phyloP scores from a whole-genome alignment of 2,888 invertebrate genomes.

The Aphelenchoides bicaudatus region DNA sequence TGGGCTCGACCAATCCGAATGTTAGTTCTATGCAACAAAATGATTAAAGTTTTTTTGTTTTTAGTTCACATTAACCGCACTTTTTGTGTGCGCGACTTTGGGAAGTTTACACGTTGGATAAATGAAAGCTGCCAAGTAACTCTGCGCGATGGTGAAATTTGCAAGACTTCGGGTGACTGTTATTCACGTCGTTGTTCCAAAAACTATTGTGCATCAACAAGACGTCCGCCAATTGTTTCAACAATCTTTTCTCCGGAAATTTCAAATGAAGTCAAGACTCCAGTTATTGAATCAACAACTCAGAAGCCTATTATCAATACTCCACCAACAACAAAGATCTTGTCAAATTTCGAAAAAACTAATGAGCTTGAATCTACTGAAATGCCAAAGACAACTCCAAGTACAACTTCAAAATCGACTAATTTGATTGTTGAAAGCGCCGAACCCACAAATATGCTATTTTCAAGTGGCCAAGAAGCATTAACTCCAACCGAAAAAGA shows the following conservation, averaged over 20 bases:
- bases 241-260: not conserved
- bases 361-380: too few species aligned
- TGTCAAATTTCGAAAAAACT: too few species aligned
- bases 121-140: not conserved
- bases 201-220: not conserved
- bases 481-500: slow-evolving; percentile 12
- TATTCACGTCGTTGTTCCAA: slow-evolving; percentile 3
- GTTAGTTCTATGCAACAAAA: not conserved
- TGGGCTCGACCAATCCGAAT: slow-evolving; percentile 15
- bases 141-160: not conserved
- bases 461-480: too few species aligned
- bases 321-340: too few species aligned
- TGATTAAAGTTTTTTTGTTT: not conserved
- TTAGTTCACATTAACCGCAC: slow-evolving; percentile 7
- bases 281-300: too few species aligned
- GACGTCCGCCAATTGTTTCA: not conserved
- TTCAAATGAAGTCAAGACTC: too few species aligned
- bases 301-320: too few species aligned
- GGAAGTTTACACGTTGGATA: slow-evolving; percentile 2
- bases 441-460: too few species aligned
- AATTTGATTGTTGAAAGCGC: too few species aligned
- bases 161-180: not conserved
- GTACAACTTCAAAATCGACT: slow-evolving; percentile 17
- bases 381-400: slow-evolving; percentile 9
- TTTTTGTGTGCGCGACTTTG: slow-evolving; percentile 5